Base-by-base conservation (phyloP, 2,113 vertebrate genomes). In the Gobiocypris rarus region DNA sequence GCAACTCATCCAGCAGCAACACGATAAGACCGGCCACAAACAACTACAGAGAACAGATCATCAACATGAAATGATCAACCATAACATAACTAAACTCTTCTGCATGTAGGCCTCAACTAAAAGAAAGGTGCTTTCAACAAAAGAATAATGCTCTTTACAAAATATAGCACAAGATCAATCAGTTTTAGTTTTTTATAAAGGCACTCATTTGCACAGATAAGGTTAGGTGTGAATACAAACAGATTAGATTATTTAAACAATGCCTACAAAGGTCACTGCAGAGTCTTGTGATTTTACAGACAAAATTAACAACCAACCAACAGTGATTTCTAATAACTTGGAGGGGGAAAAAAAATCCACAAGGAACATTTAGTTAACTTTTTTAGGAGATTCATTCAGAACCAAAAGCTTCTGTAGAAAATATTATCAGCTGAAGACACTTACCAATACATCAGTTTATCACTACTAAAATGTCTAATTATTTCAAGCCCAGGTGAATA, bases 11-110 rank as follows among this genome's bases (percentile, higher is more conserved):
- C 92, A 99, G 91, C 15, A 99, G 95, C 80, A 99, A 92, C 76
- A 99, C 98, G 34, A 99, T 99, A 86, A 99, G 93, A 85, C 98
- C 98, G 77, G 98, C 98, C 79, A 99, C 98, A 90, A 99, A 99
- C 82, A 99, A 96, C 98, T 99, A 83, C 11, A 87, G 26, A 88
- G 71, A 4, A n/a, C 10, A 74, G 70, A 70, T 54, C 3, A 54
- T 38, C 7, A 63, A 45, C 2, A 79, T 63, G 26, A 43, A 14
- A 7, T 24, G 3, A 28, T 19, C n/a, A 78, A 6, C 48, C 0
- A 28, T 4, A 70, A 19, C 26, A 2, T 19, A 13, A 70, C 19
- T 48, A 4, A 54, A 54, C 75, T 59, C 52, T 56, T 59, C 2
- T 58, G 9, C 48, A 22, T 31, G 24, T 24, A 54, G 17, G 26